These are phyloP conservation scores for Himalopsyche anomala DNA, from an alignment of 2,888 invertebrate genomes.

Conservation along the genomic window DNA sequence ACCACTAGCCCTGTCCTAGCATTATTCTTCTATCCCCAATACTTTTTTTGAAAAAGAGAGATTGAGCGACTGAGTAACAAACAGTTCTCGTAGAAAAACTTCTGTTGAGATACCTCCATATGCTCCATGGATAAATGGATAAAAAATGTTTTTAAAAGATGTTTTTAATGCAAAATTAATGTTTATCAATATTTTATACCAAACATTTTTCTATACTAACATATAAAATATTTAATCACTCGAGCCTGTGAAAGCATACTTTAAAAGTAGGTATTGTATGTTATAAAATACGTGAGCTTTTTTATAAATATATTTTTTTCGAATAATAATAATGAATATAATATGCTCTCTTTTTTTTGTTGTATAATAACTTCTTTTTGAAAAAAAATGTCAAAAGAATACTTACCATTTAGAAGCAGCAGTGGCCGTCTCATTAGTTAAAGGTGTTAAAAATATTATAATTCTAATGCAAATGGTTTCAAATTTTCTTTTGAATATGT, in stretches of 20 bases:
- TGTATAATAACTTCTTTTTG: conserved; percentile 10
- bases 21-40: too few relatives aligned
- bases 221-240: neutral
- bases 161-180: too few relatives aligned
- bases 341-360: conserved; percentile 26
- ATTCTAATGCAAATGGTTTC: conserved; percentile 29
- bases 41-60: too few relatives aligned
- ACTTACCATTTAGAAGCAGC: conserved; percentile 25
- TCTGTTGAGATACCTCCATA: too few relatives aligned
- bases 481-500: neutral
- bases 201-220: neutral
- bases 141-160: too few relatives aligned
- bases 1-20: too few relatives aligned
- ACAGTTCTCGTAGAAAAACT: too few relatives aligned
- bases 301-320: neutral
- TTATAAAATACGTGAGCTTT: conserved; percentile 23
- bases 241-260: neutral
- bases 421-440: conserved; percentile 29
- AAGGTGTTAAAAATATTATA: conserved; percentile 30
- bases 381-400: conserved; percentile 34
- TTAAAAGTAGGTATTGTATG: neutral
- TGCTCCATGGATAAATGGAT: too few relatives aligned
- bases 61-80: too few relatives aligned
- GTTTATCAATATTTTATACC: too few relatives aligned
- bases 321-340: conserved; percentile 10